Conservation (phyloP, 2,888 invertebrate genomes). For the Xylophagus ater region DNA sequence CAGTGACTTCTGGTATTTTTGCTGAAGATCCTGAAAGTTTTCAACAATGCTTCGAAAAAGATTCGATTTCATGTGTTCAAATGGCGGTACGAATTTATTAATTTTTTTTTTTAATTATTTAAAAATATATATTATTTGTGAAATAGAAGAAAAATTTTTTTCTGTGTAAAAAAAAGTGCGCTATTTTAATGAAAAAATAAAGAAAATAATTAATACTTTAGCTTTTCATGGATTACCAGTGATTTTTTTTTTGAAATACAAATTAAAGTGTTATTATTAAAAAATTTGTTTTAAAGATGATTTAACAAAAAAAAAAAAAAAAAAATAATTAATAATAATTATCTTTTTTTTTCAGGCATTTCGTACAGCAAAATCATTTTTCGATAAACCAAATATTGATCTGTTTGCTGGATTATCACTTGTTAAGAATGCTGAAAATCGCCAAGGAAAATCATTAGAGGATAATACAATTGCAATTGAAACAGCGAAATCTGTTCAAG, state of each 20-base stretch:
- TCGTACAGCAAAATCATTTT: conserved; percentile 47
- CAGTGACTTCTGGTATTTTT: conserved; percentile 15
- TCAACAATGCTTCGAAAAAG: conserved; percentile 47
- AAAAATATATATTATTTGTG: conserved; percentile 1
- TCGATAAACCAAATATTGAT: conserved; percentile 46
- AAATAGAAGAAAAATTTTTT: too few species aligned
- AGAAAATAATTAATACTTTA: not conserved
- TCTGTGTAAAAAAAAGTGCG: conserved; percentile 8
- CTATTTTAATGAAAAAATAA: conserved; percentile 1
- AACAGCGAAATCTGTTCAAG: conserved; percentile 40
- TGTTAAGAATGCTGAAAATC: conserved; percentile 29
- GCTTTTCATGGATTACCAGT: conserved; percentile 16
- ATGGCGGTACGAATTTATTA: conserved; percentile 39
- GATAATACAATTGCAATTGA: conserved; percentile 43
- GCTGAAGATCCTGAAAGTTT: conserved; percentile 34
- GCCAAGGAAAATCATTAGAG: conserved; percentile 40
- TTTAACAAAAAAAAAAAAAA: conserved; percentile 1
- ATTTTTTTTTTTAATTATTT: conserved; percentile 17
- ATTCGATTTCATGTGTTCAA: conserved; percentile 54
- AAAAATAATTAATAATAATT: conserved; percentile 1
- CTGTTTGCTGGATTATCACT: conserved; percentile 46
- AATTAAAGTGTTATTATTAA: not conserved
- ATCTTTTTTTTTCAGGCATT: conserved; percentile 37
- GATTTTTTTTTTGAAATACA: not conserved
- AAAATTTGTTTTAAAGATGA: not conserved